Percentiles rank a stretch among this genome's conserved stretches.
Evolutionary conservation across 2,797 vertebrate species (phyloP).

Genomic region (Pteropus rufus): DNA sequence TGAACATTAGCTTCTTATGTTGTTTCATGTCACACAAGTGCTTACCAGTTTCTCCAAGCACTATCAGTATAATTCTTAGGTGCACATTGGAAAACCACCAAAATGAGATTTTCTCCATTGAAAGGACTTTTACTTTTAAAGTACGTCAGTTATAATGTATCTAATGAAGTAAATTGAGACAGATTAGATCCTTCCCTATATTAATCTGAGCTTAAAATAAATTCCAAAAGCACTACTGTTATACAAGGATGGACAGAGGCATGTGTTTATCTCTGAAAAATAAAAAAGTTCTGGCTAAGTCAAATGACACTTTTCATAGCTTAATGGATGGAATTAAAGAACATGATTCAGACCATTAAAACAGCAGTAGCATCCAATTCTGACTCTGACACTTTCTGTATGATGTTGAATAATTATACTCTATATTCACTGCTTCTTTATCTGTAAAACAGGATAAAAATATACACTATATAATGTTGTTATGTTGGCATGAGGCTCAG

Average conservation of each 20-base stretch:
- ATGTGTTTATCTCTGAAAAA: not conserved
- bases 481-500: not conserved
- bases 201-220: conserved; percentile 41
- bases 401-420: conserved; percentile 42
- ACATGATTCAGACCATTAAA: not conserved
- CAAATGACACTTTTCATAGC: conserved; percentile 19
- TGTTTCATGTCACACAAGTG: not conserved
- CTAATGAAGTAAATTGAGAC: not conserved
- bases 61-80: not conserved
- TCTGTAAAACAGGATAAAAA: conserved; percentile 31
- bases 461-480: not conserved
- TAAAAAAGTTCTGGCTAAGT: not conserved
- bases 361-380: conserved; percentile 29
- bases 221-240: not conserved
- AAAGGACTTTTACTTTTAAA: not conserved
- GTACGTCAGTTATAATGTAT: not conserved
- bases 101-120: not conserved
- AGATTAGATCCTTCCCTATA: not conserved
- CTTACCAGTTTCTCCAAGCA: not conserved
- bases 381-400: not conserved
- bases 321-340: conserved; percentile 18
- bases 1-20: not conserved
- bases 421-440: not conserved
- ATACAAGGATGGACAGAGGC: not conserved
- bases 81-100: not conserved